These are phyloP conservation scores for Andrena bucephala DNA, from an alignment of 2,888 invertebrate species.

Conservation along the genomic window DNA sequence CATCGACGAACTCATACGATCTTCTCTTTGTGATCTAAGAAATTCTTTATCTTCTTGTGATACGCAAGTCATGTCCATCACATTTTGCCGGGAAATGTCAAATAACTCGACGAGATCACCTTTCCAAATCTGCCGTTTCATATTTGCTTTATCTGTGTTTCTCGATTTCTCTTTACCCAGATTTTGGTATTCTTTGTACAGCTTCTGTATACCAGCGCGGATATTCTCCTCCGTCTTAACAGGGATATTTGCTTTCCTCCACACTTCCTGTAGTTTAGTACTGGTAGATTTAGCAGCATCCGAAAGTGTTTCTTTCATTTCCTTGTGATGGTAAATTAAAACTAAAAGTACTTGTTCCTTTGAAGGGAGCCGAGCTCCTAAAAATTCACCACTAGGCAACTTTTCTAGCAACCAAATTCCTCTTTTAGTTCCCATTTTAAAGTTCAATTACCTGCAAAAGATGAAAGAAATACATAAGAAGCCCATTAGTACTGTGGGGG, in stretches of 20 bases:
- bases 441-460: conserved; percentile 4
- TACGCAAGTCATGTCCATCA: conserved; percentile 4
- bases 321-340: conserved; percentile 4
- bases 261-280: conserved; percentile 4
- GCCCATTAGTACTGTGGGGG: not conserved
- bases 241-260: conserved; percentile 4
- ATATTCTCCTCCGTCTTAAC: conserved; percentile 4
- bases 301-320: conserved; percentile 4
- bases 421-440: conserved; percentile 4
- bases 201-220: conserved; percentile 2
- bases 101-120: conserved; percentile 2
- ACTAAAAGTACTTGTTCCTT: conserved; percentile 4
- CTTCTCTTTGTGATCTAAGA: conserved; percentile 4
- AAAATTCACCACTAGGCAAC: conserved; percentile 4
- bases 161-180: conserved; percentile 4
- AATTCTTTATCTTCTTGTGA: not conserved
- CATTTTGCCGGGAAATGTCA: conserved; percentile 1
- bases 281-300: conserved; percentile 4
- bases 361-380: conserved; percentile 4
- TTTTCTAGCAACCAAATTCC: conserved; percentile 4
- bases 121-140: conserved; percentile 4
- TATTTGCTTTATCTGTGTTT: conserved; percentile 4
- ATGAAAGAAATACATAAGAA: conserved; percentile 4
- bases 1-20: too few species aligned
- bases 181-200: conserved; percentile 4